A percentile compares a stretch with the other conserved stretches of the same genome.
Evolutionary conservation across 2,888 invertebrate genomes (phyloP).

Genomic region (Ptilodon capucinus): DNA sequence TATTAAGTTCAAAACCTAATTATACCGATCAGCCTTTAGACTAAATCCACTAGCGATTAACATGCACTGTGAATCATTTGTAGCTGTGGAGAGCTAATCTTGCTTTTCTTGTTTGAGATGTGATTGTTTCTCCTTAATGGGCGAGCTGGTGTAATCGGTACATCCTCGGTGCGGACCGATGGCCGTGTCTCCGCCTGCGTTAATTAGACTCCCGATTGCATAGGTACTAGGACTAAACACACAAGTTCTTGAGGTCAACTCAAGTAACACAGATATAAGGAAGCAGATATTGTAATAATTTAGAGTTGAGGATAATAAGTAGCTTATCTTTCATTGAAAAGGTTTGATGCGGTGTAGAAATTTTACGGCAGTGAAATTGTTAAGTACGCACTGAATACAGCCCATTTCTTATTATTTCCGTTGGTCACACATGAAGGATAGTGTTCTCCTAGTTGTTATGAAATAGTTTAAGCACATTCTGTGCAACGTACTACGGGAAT

Average conservation of each 20-base stretch:
- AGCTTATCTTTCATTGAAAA: neutral
- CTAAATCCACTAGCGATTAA: constrained; percentile 18
- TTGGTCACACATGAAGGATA: no score
- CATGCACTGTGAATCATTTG: constrained; percentile 23
- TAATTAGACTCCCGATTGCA: constrained; percentile 74
- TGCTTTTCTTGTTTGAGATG: constrained; percentile 68
- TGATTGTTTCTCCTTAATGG: constrained; percentile 80
- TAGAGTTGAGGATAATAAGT: neutral
- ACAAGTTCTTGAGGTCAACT: constrained; percentile 58
- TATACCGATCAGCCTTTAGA: constrained; percentile 6
- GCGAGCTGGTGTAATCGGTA: constrained; percentile 69
- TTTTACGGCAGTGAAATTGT: neutral
- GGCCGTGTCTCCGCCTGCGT: constrained; percentile 56
- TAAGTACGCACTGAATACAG: no score
- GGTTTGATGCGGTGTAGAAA: neutral
- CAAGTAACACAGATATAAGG: constrained; percentile 28
- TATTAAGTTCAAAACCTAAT: neutral
- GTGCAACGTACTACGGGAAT: no score
- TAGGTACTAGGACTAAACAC: constrained; percentile 58
- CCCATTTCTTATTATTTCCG: no score
- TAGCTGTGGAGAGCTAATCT: constrained; percentile 55
- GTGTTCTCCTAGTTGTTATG: no score
- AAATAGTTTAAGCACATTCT: no score
- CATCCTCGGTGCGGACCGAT: constrained; percentile 65
- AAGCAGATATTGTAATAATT: constrained; percentile 19